A percentile compares a stretch with the other conserved stretches of the same genome.
These are phyloP conservation scores for Caranx ignobilis DNA, from an alignment of 2,113 vertebrate species.

Conservation along the genomic window DNA sequence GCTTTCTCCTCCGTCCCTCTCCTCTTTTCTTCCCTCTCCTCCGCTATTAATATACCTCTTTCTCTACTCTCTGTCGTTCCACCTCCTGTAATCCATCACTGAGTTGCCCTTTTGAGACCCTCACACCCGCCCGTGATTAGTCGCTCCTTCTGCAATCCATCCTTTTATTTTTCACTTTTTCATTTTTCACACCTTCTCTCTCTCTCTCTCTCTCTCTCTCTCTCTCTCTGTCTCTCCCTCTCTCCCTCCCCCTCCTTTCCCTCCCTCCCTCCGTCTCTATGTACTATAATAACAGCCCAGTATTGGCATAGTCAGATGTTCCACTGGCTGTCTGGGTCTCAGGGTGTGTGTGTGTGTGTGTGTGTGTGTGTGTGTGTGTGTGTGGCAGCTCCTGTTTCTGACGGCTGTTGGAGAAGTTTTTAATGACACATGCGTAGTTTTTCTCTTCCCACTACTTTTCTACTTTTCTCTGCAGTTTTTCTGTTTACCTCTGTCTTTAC, in stretches of 20 bases:
- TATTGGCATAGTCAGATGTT: conserved; percentile 57
- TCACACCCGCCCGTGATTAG: neutral
- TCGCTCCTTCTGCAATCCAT: neutral
- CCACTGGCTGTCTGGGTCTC: conserved; percentile 51
- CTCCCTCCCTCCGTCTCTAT: neutral
- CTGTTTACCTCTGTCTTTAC: neutral
- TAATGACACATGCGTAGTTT: neutral
- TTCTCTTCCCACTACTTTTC: neutral
- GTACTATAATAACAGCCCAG: conserved; percentile 35
- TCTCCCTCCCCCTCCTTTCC: neutral
- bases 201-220: neutral
- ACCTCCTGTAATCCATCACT: neutral
- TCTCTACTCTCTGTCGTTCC: neutral
- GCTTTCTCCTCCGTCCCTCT: neutral
- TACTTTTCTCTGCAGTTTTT: neutral
- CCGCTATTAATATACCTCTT: neutral
- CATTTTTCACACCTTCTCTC: neutral
- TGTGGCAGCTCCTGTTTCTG: conserved; percentile 48
- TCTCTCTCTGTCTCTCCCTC: neutral
- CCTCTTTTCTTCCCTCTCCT: neutral
- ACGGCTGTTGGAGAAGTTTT: conserved; percentile 38
- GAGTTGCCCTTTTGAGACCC: neutral
- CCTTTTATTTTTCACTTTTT: neutral
- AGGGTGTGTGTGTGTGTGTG: conserved; percentile 17
- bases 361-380: conserved; percentile 25